A percentile compares a stretch with the other conserved stretches of the same genome.
phyloP scores from a whole-genome alignment of 2,888 invertebrate species.

The Thelaira solivaga region DNA sequence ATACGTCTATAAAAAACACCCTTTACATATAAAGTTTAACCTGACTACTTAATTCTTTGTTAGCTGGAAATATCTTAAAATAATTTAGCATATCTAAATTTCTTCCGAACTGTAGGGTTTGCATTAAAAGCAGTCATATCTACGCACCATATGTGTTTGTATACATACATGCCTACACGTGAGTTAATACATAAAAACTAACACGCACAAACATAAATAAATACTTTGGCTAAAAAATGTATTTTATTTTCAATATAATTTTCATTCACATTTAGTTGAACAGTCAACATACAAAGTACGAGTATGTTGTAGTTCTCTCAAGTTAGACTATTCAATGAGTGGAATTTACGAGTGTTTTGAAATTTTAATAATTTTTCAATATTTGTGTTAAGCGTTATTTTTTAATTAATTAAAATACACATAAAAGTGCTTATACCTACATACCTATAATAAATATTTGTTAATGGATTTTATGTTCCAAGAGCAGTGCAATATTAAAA shows the following conservation, averaged over 20 bases:
- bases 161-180: background rate
- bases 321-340: background rate
- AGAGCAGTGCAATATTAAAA: slow-evolving; percentile 6
- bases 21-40: too few species aligned
- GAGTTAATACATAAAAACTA: background rate
- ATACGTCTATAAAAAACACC: too few species aligned
- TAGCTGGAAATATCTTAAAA: too few species aligned
- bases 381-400: background rate
- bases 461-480: background rate
- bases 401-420: background rate
- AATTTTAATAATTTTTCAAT: background rate
- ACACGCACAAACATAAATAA: background rate
- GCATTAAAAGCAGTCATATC: too few species aligned
- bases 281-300: too few species aligned
- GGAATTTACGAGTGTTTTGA: slow-evolving; percentile 41
- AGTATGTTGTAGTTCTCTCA: background rate
- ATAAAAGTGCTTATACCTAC: too few species aligned
- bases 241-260: slow-evolving; percentile 11
- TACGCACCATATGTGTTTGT: background rate
- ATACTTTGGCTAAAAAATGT: background rate
- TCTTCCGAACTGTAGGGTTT: background rate
- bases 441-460: too few species aligned
- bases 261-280: slow-evolving; percentile 26
- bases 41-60: too few species aligned
- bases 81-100: background rate